A percentile compares a stretch with the other conserved stretches of the same genome.
Evolutionary conservation across 2,113 vertebrate species (phyloP).

Genomic region (Mustelus asterias): DNA sequence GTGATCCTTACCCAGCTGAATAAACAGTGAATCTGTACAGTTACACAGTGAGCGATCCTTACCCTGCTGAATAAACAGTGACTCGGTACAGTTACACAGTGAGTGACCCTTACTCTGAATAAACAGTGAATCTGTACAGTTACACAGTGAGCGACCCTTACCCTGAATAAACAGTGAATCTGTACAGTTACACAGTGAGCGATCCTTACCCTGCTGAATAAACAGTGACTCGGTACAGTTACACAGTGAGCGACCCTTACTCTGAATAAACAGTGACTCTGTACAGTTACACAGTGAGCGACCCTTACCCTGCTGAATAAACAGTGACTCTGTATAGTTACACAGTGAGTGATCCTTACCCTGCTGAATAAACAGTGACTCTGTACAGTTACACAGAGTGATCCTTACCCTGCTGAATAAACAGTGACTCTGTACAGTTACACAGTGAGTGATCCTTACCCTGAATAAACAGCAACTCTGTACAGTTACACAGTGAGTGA

Average conservation of each 20-base stretch:
- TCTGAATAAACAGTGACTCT: background rate
- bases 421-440: background rate
- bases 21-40: background rate
- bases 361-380: too few relatives aligned
- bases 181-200: background rate
- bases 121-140: background rate
- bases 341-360: too few relatives aligned
- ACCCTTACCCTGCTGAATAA: background rate
- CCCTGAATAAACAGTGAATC: background rate
- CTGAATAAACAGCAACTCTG: background rate
- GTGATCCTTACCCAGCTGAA: background rate
- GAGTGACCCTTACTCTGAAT: background rate
- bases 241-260: background rate
- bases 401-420: background rate
- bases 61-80: background rate
- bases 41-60: background rate
- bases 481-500: background rate
- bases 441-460: background rate
- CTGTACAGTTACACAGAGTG: too few relatives aligned
- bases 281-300: background rate
- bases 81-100: background rate
- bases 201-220: background rate
- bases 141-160: background rate
- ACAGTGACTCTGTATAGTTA: too few relatives aligned
- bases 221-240: background rate